Evolutionary conservation across 2,797 vertebrate species (phyloP), one percentile per base, ranked within the genome.

Genomic region (Coregonus suidteri): DNA sequence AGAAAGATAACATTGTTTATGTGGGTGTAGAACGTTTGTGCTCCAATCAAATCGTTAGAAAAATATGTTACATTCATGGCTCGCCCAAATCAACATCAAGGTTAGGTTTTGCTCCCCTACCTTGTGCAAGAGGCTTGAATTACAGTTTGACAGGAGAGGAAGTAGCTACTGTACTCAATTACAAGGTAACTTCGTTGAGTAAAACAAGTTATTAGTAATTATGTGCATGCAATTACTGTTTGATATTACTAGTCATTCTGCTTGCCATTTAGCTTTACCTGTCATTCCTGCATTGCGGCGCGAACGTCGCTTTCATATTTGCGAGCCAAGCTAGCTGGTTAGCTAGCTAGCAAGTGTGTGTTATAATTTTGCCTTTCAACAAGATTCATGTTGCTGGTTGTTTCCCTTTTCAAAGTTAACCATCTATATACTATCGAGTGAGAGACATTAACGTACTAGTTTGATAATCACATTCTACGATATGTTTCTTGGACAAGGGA

Each of bases 91-190:
- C 13, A 59, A 59, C 6, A 41, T 87, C 41, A 9, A 47, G 0
- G 90, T 74, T 93, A 77, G 91, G 92, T 80, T 91, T 88, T 78
- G 74, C 76, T 71, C 76, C 77, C 83, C 76, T 77, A 73, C 62
- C 77, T 71, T 84, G 78, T 84, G 75, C 80, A 85, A 47, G 41
- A 83, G 86, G 9, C 41, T 47, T 89, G 84, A 85, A 78, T 47
- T 47, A 9, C 82, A 86, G 82, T 75, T 78, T 87, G 87, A 87
- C 87, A 89, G 86, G 88, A 93, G 88, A 93, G 85, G 82, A 92
- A 73, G 88, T 79, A 79, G 88, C 41, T 47, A 47, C 41, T 81
- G 84, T 88, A 89, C 85, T 91, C 88, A 89, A 84, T 88, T 87
- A 47, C 75, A 91, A 91, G 93, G 93, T 95, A 91, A 78, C 82